These are phyloP conservation scores for Phaetusa simplex DNA, from an alignment of 2,113 vertebrate genomes.

Conservation along the genomic window DNA sequence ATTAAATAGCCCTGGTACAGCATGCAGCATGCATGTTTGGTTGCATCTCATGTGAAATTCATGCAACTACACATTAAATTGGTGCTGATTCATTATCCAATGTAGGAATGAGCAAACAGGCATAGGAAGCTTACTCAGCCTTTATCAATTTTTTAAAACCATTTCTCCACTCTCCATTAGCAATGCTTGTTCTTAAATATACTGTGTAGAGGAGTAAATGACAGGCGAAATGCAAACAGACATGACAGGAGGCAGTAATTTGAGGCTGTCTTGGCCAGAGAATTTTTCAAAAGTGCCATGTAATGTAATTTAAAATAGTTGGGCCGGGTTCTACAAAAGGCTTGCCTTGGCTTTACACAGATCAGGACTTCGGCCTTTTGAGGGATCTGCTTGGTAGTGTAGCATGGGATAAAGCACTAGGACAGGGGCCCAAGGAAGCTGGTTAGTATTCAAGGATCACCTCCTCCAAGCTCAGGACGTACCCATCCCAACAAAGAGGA, in stretches of 20 bases:
- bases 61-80: neutral
- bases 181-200: neutral
- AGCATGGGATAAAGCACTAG: too few relatives aligned
- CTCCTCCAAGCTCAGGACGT: too few relatives aligned
- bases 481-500: too few relatives aligned
- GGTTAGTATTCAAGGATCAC: too few relatives aligned
- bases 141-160: conserved; percentile 15
- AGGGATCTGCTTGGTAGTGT: too few relatives aligned
- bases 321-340: neutral
- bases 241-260: neutral
- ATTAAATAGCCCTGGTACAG: neutral
- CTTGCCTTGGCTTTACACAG: neutral
- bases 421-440: too few relatives aligned
- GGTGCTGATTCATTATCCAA: conserved; percentile 19
- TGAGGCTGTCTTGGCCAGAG: neutral
- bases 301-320: neutral
- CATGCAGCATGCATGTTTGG: neutral
- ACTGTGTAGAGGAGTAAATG: neutral
- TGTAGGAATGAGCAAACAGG: neutral
- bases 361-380: neutral
- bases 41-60: neutral
- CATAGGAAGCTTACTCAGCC: neutral
- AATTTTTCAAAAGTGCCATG: neutral
- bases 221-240: neutral
- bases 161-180: neutral